Percentiles rank a stretch among this genome's conserved stretches.
These are phyloP conservation scores for Rotaria sp. DNA, from an alignment of 2,888 invertebrate species.

Conservation along the genomic window DNA sequence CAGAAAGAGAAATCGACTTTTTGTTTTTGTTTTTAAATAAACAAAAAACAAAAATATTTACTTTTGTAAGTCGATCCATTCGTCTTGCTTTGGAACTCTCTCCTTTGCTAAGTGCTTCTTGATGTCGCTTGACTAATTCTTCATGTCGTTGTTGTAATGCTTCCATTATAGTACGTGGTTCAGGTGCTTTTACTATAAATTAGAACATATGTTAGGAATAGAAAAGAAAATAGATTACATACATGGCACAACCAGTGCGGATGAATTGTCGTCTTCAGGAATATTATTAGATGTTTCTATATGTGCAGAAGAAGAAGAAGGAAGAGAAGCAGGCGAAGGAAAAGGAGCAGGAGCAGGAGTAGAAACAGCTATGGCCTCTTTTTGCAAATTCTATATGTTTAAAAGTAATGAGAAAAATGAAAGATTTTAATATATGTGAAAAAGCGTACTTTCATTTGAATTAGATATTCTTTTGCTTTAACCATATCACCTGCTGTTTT, in stretches of 20 bases:
- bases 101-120: background rate
- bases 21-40: too few species aligned
- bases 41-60: background rate
- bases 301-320: background rate
- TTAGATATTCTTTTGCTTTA: background rate
- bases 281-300: background rate
- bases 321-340: background rate
- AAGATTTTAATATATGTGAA: background rate
- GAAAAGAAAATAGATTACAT: background rate
- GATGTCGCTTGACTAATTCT: background rate
- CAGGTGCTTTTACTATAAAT: background rate
- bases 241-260: background rate
- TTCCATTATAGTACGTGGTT: background rate
- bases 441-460: background rate
- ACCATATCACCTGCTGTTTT: background rate
- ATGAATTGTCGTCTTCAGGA: background rate
- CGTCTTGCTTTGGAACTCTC: background rate
- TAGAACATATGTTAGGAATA: background rate
- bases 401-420: background rate
- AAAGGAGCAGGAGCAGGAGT: background rate
- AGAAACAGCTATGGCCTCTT: background rate
- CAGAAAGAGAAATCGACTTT: background rate
- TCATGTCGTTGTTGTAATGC: conserved; percentile 4
- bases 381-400: background rate
- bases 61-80: background rate